Evolutionary conservation across 2,888 invertebrate species (phyloP).

Genomic region (Mantis religiosa): DNA sequence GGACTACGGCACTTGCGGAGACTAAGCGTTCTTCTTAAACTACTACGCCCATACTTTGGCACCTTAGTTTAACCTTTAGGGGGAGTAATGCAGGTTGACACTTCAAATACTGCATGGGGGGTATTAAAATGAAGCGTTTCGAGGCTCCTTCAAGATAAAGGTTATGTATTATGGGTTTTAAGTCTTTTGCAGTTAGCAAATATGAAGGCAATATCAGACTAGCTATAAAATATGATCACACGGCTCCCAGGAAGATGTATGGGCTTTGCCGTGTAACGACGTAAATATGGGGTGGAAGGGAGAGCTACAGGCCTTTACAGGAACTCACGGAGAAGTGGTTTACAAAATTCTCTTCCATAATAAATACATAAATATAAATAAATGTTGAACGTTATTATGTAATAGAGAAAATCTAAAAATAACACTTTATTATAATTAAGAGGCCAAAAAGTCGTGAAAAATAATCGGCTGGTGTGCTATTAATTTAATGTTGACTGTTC

Average conservation of each 20-base stretch:
- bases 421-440: too few species aligned
- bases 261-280: not conserved
- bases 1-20: too few species aligned
- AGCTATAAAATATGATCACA: not conserved
- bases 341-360: too few species aligned
- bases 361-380: too few species aligned
- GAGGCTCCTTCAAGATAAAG: not conserved
- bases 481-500: too few species aligned
- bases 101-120: not conserved
- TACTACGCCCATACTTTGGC: not conserved
- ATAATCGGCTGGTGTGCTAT: too few species aligned
- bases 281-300: not conserved
- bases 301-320: not conserved
- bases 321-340: not conserved
- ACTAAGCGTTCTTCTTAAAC: not conserved
- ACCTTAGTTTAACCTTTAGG: not conserved
- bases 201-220: not conserved
- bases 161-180: not conserved
- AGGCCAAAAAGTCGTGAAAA: too few species aligned
- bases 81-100: not conserved
- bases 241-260: not conserved
- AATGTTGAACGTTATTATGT: too few species aligned
- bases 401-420: too few species aligned
- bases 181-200: not conserved
- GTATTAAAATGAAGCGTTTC: not conserved